Percentiles rank a stretch among this genome's conserved stretches.
Evolutionary conservation across 2,888 invertebrate genomes (phyloP).

Genomic region (Microctonus hyperodae): DNA sequence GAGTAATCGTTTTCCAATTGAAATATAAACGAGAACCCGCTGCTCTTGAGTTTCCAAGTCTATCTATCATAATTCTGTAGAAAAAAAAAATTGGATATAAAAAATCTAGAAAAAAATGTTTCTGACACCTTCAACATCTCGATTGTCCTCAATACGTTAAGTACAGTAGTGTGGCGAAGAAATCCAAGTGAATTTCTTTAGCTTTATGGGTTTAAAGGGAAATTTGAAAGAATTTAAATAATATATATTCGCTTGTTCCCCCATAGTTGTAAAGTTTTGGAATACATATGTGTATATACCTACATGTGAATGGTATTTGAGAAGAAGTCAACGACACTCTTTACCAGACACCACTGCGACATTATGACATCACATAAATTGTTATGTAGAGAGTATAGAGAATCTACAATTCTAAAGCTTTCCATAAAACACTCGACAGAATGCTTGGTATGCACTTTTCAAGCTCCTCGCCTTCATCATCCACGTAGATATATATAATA

Average conservation of each 20-base stretch:
- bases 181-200: slow-evolving; percentile 24
- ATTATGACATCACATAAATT: slow-evolving; percentile 39
- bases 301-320: background rate
- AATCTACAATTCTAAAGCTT: slow-evolving; percentile 64
- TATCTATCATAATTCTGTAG: slow-evolving; percentile 27
- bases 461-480: slow-evolving; percentile 40
- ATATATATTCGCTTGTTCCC: slow-evolving; percentile 47
- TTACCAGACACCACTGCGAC: slow-evolving; percentile 31
- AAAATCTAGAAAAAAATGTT: slow-evolving; percentile 44
- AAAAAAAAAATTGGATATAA: background rate
- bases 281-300: background rate
- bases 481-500: slow-evolving; percentile 25
- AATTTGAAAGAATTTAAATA: slow-evolving; percentile 54
- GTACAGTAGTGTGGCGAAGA: slow-evolving; percentile 15
- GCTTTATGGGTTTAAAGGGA: slow-evolving; percentile 24
- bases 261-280: slow-evolving; percentile 1
- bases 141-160: slow-evolving; percentile 25
- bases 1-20: slow-evolving; percentile 63
- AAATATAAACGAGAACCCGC: slow-evolving; percentile 53
- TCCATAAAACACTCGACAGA: slow-evolving; percentile 63
- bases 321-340: slow-evolving; percentile 36
- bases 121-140: slow-evolving; percentile 52
- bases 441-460: slow-evolving; percentile 62
- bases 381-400: slow-evolving; percentile 40
- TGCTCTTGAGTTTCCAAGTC: slow-evolving; percentile 23